Base-by-base conservation (phyloP, 2,113 vertebrate species). In the Danio rerio region DNA sequence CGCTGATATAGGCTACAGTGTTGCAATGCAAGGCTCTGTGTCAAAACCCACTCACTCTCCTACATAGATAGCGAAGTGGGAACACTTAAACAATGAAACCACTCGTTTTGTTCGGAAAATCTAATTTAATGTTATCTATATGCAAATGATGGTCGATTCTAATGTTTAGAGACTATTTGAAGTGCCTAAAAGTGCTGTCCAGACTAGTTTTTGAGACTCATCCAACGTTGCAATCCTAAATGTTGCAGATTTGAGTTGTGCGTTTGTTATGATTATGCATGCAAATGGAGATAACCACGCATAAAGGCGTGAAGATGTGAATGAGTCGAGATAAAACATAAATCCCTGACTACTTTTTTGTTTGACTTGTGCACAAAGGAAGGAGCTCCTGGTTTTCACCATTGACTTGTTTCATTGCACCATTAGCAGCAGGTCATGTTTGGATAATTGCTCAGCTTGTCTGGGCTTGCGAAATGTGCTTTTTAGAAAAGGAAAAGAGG, bases 21-120 rank as follows among this genome's bases (percentile, higher is more conserved):
- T 80, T 55, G 84, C 66, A 73, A 11, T 88, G 88, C 92, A 90
- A 87, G 90, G 91, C 88, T 93, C 89, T 85, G 55, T 40, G 0
- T 69, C 40, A 87, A 85, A 85, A 78, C 16, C 61, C 70, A 84
- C 87, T 85, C 84, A 58, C 77, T 77, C 81, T 15, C 63, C 72
- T 21, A 55, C 7, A 4, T 47, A 21, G n/a, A 9, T 10, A 20
- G 53, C 71, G 56, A 12, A 16, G 0, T 40, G 40, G 8, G 15
- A 12, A 31, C 21, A 6, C 6, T 72, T 49, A 7, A 49, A 69
- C 66, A 69, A 69, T 20, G 16, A 49, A 49, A 47, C 12, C 66
- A 9, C 1, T 49, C 43, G 4, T n/a, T 12, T 49, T 31, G 31
- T 20, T 69, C 2, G n/a, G 0, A 9, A n/a, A 16, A 20, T 49